Conservation (phyloP, 37 sponge, comb jelly and placozoan species). For the Cliona cf. orientalis region DNA sequence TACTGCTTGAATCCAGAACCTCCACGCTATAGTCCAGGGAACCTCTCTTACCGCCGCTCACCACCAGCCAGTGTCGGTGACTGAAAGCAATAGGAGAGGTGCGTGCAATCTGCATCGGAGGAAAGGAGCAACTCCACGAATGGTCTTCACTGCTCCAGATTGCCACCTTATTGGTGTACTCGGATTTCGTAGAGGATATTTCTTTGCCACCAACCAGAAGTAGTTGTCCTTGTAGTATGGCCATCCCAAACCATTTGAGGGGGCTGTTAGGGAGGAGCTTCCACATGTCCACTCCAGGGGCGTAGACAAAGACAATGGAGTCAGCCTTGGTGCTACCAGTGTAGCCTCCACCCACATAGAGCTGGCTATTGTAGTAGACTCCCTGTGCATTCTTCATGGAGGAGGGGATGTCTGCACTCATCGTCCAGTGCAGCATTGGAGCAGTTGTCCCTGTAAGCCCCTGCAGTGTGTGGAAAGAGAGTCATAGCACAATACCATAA, state of each 20-base stretch:
- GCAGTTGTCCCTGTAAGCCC: background rate
- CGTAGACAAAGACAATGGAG: conserved; percentile 6
- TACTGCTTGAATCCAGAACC: background rate
- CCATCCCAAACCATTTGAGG: conserved; percentile 42
- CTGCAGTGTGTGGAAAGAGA: background rate
- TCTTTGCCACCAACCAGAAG: conserved; percentile 37
- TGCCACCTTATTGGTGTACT: conserved; percentile 23
- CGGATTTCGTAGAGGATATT: background rate
- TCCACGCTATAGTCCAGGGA: conserved; percentile 23
- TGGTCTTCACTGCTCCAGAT: background rate
- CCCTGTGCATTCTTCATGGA: conserved; percentile 25
- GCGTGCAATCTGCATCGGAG: conserved; percentile 28
- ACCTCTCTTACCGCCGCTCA: conserved; percentile 31
- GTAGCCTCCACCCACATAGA: conserved; percentile 30
- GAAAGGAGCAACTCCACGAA: conserved; percentile 7
- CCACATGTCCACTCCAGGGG: conserved; percentile 26
- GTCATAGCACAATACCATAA: too few species aligned
- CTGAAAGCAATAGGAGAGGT: conserved; percentile 18
- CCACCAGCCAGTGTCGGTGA: conserved; percentile 5
- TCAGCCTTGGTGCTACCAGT: conserved; percentile 16
- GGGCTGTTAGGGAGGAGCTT: conserved; percentile 23
- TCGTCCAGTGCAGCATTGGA: background rate
- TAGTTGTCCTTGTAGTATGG: conserved; percentile 6
- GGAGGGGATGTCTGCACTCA: conserved; percentile 15
- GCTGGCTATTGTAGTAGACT: conserved; percentile 15